These are phyloP conservation scores for Drosophila affinis DNA, from an alignment of 2,888 invertebrate genomes.

Conservation along the genomic window DNA sequence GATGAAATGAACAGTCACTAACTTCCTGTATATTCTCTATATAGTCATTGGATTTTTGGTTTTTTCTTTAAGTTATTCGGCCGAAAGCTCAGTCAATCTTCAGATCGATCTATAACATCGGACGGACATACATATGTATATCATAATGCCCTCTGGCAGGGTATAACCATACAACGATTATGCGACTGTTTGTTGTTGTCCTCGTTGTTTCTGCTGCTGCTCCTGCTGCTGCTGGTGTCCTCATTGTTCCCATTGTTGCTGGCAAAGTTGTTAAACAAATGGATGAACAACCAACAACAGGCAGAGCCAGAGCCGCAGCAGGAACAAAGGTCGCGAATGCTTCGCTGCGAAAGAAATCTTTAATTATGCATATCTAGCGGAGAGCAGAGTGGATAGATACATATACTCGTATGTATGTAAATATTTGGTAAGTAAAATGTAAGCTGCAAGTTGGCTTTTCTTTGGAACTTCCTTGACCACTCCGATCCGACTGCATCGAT, in stretches of 20 bases:
- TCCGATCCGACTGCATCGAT: no score
- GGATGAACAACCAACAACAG: slow-evolving; percentile 21
- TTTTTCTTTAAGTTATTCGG: no score
- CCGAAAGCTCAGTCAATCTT: no score
- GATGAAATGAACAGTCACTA: no score
- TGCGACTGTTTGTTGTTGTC: slow-evolving; percentile 22
- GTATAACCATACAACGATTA: slow-evolving; percentile 35
- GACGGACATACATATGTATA: no score
- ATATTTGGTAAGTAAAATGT: no score
- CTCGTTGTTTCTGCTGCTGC: neutral
- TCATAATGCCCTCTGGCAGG: neutral
- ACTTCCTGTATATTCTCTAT: no score
- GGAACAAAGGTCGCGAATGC: slow-evolving; percentile 21
- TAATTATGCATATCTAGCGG: slow-evolving; percentile 43
- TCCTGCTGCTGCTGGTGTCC: slow-evolving; percentile 6
- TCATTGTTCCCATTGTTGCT: slow-evolving; percentile 29
- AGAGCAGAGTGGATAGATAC: slow-evolving; percentile 12
- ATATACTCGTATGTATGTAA: no score
- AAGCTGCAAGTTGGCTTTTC: neutral
- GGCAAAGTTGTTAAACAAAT: slow-evolving; percentile 32
- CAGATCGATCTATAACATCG: no score
- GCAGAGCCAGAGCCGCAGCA: neutral
- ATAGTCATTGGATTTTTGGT: no score
- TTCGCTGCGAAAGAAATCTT: slow-evolving; percentile 43
- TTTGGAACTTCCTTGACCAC: no score